Conservation (phyloP, 1,140 invertebrate species). For the Papilio glaucus region DNA sequence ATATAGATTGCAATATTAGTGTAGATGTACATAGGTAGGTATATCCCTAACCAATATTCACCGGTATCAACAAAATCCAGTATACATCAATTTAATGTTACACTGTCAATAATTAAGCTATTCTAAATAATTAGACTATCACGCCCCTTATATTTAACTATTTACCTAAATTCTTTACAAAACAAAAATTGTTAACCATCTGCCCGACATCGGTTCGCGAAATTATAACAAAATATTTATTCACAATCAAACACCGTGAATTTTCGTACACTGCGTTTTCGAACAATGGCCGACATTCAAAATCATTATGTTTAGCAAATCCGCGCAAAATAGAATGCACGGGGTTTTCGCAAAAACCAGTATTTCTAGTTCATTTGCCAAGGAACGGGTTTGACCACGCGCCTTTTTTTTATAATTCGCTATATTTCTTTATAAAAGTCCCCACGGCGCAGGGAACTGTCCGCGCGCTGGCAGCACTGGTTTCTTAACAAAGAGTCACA, state of each 20-base stretch:
- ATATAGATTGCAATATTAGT: no score
- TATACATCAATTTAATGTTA: no score
- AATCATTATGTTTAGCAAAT: slow-evolving; percentile 70
- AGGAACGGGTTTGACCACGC: slow-evolving; percentile 64
- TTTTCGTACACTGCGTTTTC: slow-evolving; percentile 55
- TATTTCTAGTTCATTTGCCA: slow-evolving; percentile 58
- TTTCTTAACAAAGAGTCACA: slow-evolving; percentile 44
- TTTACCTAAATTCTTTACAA: no score
- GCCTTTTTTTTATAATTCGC: slow-evolving; percentile 65
- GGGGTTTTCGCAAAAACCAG: slow-evolving; percentile 57
- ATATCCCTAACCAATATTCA: no score
- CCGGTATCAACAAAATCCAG: no score
- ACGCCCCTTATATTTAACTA: no score
- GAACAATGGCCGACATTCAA: slow-evolving; percentile 57
- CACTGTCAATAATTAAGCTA: no score
- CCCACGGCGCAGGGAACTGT: slow-evolving; percentile 47
- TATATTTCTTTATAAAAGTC: slow-evolving; percentile 55
- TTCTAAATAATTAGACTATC: no score
- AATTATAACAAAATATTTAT: slow-evolving; percentile 49
- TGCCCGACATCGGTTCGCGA: slow-evolving; percentile 30
- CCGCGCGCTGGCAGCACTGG: slow-evolving; percentile 44
- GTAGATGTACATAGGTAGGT: no score
- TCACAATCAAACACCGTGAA: slow-evolving; percentile 65
- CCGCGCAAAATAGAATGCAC: slow-evolving; percentile 55
- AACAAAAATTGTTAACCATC: slow-evolving; percentile 13